Percentiles rank a stretch among this genome's conserved stretches.
Evolutionary conservation across 2,113 vertebrate species (phyloP).

Genomic region (Himantopus leucocephalus): DNA sequence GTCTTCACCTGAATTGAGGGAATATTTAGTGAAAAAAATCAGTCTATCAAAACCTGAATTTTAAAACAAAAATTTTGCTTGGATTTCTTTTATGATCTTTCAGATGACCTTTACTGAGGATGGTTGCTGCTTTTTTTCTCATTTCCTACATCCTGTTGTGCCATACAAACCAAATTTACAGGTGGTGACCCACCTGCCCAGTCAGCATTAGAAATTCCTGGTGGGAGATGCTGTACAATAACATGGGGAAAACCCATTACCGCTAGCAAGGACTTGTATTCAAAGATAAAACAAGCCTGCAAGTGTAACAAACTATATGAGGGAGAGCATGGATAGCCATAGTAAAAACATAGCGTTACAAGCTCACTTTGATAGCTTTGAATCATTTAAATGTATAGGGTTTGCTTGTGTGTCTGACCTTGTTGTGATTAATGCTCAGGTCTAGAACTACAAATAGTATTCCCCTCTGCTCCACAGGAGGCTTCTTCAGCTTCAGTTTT

Average conservation of each 20-base stretch:
- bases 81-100: not conserved
- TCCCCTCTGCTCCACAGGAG: conserved; percentile 6
- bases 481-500: conserved; percentile 3
- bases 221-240: not conserved
- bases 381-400: conserved; percentile 29
- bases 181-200: not conserved
- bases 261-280: not conserved
- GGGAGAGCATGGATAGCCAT: not conserved
- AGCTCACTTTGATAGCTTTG: conserved; percentile 2
- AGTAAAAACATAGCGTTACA: not conserved
- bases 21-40: not conserved
- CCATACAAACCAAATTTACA: not conserved
- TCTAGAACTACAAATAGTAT: conserved; percentile 46
- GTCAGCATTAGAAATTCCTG: not conserved
- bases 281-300: not conserved
- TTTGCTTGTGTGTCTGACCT: conserved; percentile 20
- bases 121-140: not conserved
- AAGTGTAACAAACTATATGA: not conserved
- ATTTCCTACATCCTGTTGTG: not conserved
- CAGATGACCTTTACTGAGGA: not conserved
- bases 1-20: not conserved
- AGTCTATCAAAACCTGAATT: not conserved
- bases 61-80: not conserved
- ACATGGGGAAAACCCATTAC: not conserved
- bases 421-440: conserved; percentile 50